Evolutionary conservation across 2,113 vertebrate genomes (phyloP).

Genomic region (Sinocyclocheilus anshuiensis): DNA sequence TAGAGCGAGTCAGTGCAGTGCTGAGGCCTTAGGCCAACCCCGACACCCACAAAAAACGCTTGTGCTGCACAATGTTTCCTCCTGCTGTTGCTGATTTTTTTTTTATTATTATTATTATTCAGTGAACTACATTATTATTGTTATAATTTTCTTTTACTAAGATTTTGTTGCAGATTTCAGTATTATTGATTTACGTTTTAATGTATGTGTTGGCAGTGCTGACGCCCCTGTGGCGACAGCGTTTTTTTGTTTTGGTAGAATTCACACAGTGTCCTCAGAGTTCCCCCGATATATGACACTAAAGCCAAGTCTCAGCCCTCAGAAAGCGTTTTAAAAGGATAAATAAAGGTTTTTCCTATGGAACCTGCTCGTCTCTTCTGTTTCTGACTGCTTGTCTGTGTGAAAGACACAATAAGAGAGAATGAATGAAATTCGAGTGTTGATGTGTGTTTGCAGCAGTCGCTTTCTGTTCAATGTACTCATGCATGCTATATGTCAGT

Average conservation of each 20-base stretch:
- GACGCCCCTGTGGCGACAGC: constrained; percentile 24
- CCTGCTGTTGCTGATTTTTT: constrained; percentile 19
- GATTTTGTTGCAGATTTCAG: constrained; percentile 53
- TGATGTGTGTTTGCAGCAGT: neutral
- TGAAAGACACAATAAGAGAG: neutral
- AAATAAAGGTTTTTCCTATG: constrained; percentile 61
- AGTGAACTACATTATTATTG: constrained; percentile 43
- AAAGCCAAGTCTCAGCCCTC: constrained; percentile 37
- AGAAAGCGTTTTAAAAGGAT: constrained; percentile 51
- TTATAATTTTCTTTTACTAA: constrained; percentile 47
- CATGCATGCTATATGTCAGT: neutral
- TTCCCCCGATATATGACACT: constrained; percentile 36
- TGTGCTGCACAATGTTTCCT: constrained; percentile 29
- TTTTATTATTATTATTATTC: constrained; percentile 35
- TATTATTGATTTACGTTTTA: constrained; percentile 49
- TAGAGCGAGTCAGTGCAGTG: neutral
- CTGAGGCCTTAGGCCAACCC: neutral
- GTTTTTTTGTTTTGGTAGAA: constrained; percentile 9
- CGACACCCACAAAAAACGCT: constrained; percentile 13
- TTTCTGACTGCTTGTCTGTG: constrained; percentile 4
- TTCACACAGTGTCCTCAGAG: constrained; percentile 42
- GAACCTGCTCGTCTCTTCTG: constrained; percentile 18
- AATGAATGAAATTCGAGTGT: neutral
- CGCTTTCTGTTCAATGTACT: neutral
- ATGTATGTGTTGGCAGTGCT: constrained; percentile 46